Base-by-base conservation (phyloP, 23 tunicate genomes). In the Ascidia mentula region DNA sequence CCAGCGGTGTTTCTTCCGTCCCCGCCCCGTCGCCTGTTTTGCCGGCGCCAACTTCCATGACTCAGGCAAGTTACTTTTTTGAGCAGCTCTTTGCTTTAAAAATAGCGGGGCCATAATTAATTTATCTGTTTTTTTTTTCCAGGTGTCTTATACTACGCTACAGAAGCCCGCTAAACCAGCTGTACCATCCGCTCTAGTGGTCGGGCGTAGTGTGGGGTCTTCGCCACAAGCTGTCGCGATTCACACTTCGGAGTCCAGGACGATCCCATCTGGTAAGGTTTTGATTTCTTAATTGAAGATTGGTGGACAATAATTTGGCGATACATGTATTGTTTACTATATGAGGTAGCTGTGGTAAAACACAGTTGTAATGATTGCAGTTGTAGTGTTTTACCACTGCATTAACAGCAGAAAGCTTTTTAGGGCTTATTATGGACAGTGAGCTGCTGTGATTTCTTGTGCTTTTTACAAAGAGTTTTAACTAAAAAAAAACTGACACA, bases 141-240 rank as follows among this genome's bases (percentile, higher is more conserved):
- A 79, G 82, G 82, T 79, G 9, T 79, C 74, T 2, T 79, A 60
- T 45, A 79, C 70, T 34, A 32, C 37, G 45, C 74, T 79, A 5
- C 82, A 60, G 36, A 79, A 79, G 40, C 22, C 82, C 34, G 28
- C 34, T 2, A 79, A 79, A 38, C 74, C 82, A 9, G 22, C 82
- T 4, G 37, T 79, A 0, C 74, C 82, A 4, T 31, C 45, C 36
- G 60, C 82, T 0, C 46, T 79, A 32, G 36, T 79, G 65, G 65
- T 53, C 2, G 65, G 65, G 1, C 65, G 13, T 5, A 26, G 24
- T 3, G 24, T 20, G 22, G 22, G 28, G 4, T 3, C 65, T 6
- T 53, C 65, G 13, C 65, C 65, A 9, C 65, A 6, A 53, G 65
- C 65, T 53, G 13, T 6, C 65, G 65, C 65, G 4, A 9, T 53